Percentiles rank a stretch among this genome's conserved stretches.
Evolutionary conservation across 2,113 vertebrate species (phyloP).

Genomic region (Struthio camelus): DNA sequence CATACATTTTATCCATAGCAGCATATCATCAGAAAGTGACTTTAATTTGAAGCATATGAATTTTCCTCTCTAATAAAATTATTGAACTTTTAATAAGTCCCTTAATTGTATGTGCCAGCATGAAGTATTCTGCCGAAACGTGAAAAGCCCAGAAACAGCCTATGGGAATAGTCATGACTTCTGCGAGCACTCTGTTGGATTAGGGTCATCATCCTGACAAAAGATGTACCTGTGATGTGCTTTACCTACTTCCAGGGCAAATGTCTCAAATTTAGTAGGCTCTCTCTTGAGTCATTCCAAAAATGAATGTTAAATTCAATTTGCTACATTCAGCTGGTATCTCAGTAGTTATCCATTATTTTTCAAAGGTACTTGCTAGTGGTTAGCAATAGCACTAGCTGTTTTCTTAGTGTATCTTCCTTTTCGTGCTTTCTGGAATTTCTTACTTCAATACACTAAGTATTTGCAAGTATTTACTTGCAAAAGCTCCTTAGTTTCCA

Average conservation of each 20-base stretch:
- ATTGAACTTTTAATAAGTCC: neutral
- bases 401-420: neutral
- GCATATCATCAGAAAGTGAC: neutral
- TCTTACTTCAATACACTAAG: neutral
- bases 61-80: neutral
- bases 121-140: neutral
- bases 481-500: conserved; percentile 65
- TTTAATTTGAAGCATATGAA: neutral
- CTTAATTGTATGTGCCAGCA: neutral
- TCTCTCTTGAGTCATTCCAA: neutral
- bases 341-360: neutral
- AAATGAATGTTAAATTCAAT: neutral
- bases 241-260: neutral
- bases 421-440: neutral
- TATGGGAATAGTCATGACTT: neutral
- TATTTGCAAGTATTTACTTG: conserved; percentile 57
- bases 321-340: neutral
- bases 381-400: neutral
- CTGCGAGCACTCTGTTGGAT: neutral
- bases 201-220: neutral
- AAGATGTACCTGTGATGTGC: neutral
- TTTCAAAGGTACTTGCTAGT: neutral
- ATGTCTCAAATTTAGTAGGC: neutral
- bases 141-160: neutral
- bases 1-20: neutral